Evolutionary conservation across 2,113 vertebrate species (phyloP), one percentile per base, ranked within the genome.

Genomic region (Calidris pygmaea): DNA sequence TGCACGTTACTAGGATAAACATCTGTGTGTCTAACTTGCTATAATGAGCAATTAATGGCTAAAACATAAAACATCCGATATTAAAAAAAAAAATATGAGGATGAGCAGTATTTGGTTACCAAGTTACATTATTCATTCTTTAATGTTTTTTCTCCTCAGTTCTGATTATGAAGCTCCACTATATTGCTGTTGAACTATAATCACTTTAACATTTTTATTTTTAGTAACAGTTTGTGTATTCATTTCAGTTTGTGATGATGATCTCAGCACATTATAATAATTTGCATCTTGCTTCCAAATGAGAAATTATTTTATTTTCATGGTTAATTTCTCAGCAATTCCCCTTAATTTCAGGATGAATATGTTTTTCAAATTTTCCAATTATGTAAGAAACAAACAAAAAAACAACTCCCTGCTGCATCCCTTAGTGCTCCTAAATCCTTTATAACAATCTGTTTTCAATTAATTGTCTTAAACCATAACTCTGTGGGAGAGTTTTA

Each of bases 311-410:
- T 91, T 60, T 82, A 53, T 93, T 94, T 94, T 45, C 66, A 77
- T 77, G 29, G 41, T 14, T 95, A 96, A 93, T 96, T 92, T 86
- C 73, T 89, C 41, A 89, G 39, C 53, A 93, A 83, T 72, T 59
- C 12, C 23, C 29, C 22, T 90, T 87, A 81, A 87, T 93, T 95
- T 86, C 32, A 79, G 86, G 62, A 95, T 60, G 3, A 77, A 92
- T 91, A 34, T 84, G 45, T 50, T 88, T 84, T 82, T 85, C 37
- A 41, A 41, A 86, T 66, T 62, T 65, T 66, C 52, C 43, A 95
- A 74, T 82, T 89, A 83, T 35, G 45, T 67, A 83, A 71, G 45
- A 55, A 90, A 68, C 7, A 87, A 73, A 32, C 20, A 65, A 89
- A 24, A 27, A 29, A 53, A 17, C 48, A 53, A 17, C 4, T 8